Evolutionary conservation across 2,113 vertebrate species (phyloP), one percentile per base, ranked within the genome.

Genomic region (Silurus asotus): DNA sequence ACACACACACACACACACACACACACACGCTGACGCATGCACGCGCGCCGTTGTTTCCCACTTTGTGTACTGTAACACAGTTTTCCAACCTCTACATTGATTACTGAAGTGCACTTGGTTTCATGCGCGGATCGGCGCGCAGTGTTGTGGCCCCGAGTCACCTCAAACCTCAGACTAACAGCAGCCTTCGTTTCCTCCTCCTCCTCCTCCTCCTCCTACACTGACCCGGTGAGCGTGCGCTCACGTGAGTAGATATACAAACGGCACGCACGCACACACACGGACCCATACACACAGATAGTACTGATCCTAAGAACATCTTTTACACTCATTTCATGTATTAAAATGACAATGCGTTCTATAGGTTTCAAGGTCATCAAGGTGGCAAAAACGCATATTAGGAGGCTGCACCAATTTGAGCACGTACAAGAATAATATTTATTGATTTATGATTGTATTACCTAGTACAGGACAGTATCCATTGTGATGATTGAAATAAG

Each of bases 141-240:
- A 88, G 78, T 84, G 69, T 84, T 77, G 65, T 72, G 81, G 82
- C 79, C 87, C 75, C 64, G 83, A 83, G 69, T 81, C 78, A 86
- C 84, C 87, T 87, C 78, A 88, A 90, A 86, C 84, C 89, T 87
- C 82, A 88, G 86, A 84, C 87, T 84, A 87, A 87, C 72, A 85
- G 53, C 80, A 81, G 78, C 77, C 82, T 82, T 20, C 87, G 70
- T 69, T 88, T 86, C 82, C 83, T 83, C 84, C 85, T 79, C 87
- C 84, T 81, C 64, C 84, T 81, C 64, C 37, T 55, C 58, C 72
- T 75, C 69, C 67, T 69, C 58, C 62, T 75, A 78, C n/a, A 59
- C 65, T 58, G 56, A 84, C 69, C 70, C 83, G 69, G 83, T 84
- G 83, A 83, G 81, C 69, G 37, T 75, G 70, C 72, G 83, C 76